Percentiles rank a stretch among this genome's conserved stretches.
Evolutionary conservation across 2,888 invertebrate genomes (phyloP).

Genomic region (Caenorhabditis doughertyi): DNA sequence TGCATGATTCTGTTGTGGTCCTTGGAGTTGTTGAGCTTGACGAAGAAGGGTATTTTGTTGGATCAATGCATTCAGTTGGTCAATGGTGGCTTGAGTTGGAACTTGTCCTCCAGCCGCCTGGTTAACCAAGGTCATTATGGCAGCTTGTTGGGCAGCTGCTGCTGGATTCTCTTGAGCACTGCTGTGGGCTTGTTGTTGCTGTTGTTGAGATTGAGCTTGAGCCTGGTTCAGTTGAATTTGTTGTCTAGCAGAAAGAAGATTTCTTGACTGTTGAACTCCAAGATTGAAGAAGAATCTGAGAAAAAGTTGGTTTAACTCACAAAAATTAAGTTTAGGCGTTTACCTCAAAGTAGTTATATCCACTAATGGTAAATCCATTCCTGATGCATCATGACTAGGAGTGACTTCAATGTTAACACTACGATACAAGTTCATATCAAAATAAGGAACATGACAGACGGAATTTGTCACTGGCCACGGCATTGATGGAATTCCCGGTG

Average conservation of each 20-base stretch:
- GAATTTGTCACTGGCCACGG: constrained; percentile 78
- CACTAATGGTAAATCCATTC: constrained; percentile 78
- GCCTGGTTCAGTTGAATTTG: constrained; percentile 25
- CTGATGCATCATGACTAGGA: constrained; percentile 75
- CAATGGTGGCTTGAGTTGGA: constrained; percentile 30
- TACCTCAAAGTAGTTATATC: constrained; percentile 78
- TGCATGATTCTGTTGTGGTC: constrained; percentile 26
- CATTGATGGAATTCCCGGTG: constrained; percentile 65
- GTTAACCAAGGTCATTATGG: constrained; percentile 34
- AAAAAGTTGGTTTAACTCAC: background rate
- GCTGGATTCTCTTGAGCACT: background rate
- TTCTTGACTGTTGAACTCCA: constrained; percentile 78
- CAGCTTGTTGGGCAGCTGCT: background rate
- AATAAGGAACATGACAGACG: constrained; percentile 75
- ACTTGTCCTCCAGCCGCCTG: constrained; percentile 14
- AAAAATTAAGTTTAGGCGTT: background rate
- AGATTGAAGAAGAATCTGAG: constrained; percentile 80
- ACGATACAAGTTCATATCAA: constrained; percentile 75
- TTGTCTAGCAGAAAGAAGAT: constrained; percentile 59
- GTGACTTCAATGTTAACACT: constrained; percentile 77
- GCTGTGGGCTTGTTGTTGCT: constrained; percentile 1
- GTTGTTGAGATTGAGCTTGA: constrained; percentile 36
- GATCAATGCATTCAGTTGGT: constrained; percentile 43
- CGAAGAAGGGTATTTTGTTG: constrained; percentile 48
- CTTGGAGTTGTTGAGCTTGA: constrained; percentile 59